phyloP scores from a whole-genome alignment of 2,113 vertebrate genomes.

The Barbus barbus region DNA sequence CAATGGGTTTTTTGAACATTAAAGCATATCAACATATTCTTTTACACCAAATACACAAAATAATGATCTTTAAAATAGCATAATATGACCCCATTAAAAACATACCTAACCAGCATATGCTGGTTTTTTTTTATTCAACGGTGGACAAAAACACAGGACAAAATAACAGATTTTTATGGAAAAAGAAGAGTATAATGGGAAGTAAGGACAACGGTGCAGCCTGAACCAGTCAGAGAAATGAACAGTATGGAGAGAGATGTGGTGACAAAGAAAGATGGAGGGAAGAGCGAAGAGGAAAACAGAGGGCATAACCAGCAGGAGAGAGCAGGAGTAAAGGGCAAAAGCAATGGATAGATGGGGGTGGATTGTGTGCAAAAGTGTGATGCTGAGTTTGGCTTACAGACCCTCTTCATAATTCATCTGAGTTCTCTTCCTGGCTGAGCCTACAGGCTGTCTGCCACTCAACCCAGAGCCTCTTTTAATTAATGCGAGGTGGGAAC shows the following conservation, averaged over 20 bases:
- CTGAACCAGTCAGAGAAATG: background rate
- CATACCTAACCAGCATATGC: no score
- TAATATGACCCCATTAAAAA: no score
- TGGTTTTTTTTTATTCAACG: no score
- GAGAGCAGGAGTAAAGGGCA: conserved; percentile 21
- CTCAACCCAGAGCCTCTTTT: conserved; percentile 56
- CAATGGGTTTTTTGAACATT: no score
- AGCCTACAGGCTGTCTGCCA: conserved; percentile 58
- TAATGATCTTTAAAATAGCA: no score
- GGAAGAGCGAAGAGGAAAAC: background rate
- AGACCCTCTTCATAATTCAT: conserved; percentile 56
- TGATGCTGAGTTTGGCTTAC: conserved; percentile 40
- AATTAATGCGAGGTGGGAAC: conserved; percentile 58
- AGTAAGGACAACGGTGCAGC: background rate
- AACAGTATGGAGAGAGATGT: background rate
- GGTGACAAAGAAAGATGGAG: conserved; percentile 17
- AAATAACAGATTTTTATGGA: background rate
- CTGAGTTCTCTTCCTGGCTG: conserved; percentile 46
- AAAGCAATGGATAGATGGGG: conserved; percentile 15
- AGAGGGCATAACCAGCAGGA: background rate
- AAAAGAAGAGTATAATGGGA: background rate
- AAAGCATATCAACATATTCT: no score
- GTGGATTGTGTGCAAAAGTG: conserved; percentile 22
- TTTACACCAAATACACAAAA: no score
- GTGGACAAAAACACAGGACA: background rate